These are phyloP conservation scores for Caenorhabditis sinica DNA, from an alignment of 2,888 invertebrate genomes.

Conservation along the genomic window DNA sequence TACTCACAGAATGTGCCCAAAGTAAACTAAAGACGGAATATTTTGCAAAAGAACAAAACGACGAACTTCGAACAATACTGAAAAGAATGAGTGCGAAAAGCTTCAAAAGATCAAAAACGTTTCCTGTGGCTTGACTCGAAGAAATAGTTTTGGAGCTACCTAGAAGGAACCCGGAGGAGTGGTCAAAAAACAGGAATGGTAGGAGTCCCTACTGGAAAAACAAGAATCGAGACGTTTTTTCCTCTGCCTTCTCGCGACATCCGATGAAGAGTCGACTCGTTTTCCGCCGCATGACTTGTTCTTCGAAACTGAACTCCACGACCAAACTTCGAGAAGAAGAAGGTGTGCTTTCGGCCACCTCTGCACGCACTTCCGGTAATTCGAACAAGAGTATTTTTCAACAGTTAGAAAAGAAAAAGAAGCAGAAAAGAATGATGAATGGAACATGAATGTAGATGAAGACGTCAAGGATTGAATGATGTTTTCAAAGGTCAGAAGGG, in stretches of 20 bases:
- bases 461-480: conserved; percentile 23
- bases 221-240: conserved; percentile 43
- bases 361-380: conserved; percentile 56
- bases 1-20: too few relatives aligned
- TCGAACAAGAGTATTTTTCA: conserved; percentile 43
- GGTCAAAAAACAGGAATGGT: conserved; percentile 33
- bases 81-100: conserved; percentile 10
- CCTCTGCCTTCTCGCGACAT: conserved; percentile 22
- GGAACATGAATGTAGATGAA: too few relatives aligned
- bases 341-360: conserved; percentile 31
- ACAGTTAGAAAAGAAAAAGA: conserved; percentile 3
- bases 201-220: conserved; percentile 24
- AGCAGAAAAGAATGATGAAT: background rate
- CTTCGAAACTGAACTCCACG: conserved; percentile 54
- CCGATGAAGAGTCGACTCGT: conserved; percentile 35
- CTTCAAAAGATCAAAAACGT: conserved; percentile 27
- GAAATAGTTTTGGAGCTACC: background rate
- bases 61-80: background rate
- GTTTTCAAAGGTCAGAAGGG: conserved; percentile 16
- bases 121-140: background rate
- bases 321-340: conserved; percentile 47
- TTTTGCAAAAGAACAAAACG: background rate
- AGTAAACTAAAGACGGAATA: too few relatives aligned
- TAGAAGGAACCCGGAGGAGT: background rate
- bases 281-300: conserved; percentile 52